phyloP scores from a whole-genome alignment of 2,888 invertebrate species.

The Eudasyphora cyanicolor region DNA sequence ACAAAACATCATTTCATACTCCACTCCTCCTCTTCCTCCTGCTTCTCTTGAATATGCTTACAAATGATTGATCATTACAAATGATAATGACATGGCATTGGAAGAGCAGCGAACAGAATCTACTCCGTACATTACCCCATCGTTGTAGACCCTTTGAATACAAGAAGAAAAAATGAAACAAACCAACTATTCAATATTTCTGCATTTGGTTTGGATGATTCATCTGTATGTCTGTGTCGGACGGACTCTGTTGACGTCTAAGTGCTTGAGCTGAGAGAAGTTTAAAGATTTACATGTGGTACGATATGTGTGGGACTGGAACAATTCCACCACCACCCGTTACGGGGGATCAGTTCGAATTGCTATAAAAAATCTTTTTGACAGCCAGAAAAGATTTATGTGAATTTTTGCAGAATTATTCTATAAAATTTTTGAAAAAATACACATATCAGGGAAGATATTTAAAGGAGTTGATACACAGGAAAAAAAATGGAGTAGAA shows the following conservation, averaged over 20 bases:
- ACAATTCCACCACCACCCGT: background rate
- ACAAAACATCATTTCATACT: constrained; percentile 4
- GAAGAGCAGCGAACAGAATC: background rate
- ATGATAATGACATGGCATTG: constrained; percentile 61
- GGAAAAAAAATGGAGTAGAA: too few relatives aligned
- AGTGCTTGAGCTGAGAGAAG: background rate
- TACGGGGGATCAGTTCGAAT: constrained; percentile 16
- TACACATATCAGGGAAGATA: background rate
- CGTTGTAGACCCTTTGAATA: background rate
- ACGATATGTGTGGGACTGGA: background rate
- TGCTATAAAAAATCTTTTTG: constrained; percentile 3
- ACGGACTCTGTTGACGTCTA: background rate
- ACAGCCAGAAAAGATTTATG: constrained; percentile 29
- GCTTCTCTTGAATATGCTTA: background rate
- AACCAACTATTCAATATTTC: constrained; percentile 15
- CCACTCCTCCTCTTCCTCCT: background rate
- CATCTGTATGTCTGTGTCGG: constrained; percentile 5
- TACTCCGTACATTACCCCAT: background rate
- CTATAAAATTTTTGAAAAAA: background rate
- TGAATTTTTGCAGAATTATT: constrained; percentile 24
- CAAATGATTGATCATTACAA: constrained; percentile 63
- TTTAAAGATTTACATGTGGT: constrained; percentile 6
- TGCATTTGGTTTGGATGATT: background rate
- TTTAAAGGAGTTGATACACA: background rate
- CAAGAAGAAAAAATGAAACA: background rate